Evolutionary conservation across 2,888 invertebrate species (phyloP), one percentile per base, ranked within the genome.

Genomic region (Lottia scabra): DNA sequence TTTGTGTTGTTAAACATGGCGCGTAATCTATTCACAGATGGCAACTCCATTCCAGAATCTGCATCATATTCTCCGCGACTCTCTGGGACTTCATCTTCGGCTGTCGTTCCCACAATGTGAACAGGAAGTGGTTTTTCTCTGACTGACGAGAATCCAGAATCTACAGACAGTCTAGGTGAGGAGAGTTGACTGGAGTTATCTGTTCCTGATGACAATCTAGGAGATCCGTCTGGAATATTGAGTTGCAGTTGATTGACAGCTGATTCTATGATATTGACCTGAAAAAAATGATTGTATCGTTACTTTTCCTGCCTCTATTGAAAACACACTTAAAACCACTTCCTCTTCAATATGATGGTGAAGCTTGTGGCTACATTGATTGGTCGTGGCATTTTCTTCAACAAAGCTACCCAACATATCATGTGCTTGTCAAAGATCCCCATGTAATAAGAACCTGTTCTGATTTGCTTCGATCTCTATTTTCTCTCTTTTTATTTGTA

Each of bases 1-100:
- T 77, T 73, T 5, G 71, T 71, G 13, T 77, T 76, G 46, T 76
- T 80, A 76, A 87, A 87, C 83, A 84, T 81, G 10, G 85, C 83
- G 56, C 81, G 80, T 19, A 87, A 77, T 43, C 84, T 74, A 71
- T 83, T 84, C 63, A 87, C 87, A n/a, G 87, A 87, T 2, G 87
- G 87, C 46, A 87, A 75, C 65, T 85, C 83, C 16, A 81, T 64
- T 0, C 80, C 80, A 0, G 77, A 78, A 8, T 84, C 84, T 3
- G 81, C 81, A 48, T 85, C 84, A 67, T 79, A 81, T 68, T 86
- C 85, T 26, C 81, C 81, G 16, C 83, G 70, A 71, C 82, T 83
- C 65, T 84, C 85, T 12, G 85, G 86, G 10, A 85, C 72, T n/a
- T 86, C 86, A 0, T 79, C 78, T 65, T 85, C 86, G 15, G 65